Conservation (phyloP, 2,113 vertebrate genomes). For the Zapus hudsonius region DNA sequence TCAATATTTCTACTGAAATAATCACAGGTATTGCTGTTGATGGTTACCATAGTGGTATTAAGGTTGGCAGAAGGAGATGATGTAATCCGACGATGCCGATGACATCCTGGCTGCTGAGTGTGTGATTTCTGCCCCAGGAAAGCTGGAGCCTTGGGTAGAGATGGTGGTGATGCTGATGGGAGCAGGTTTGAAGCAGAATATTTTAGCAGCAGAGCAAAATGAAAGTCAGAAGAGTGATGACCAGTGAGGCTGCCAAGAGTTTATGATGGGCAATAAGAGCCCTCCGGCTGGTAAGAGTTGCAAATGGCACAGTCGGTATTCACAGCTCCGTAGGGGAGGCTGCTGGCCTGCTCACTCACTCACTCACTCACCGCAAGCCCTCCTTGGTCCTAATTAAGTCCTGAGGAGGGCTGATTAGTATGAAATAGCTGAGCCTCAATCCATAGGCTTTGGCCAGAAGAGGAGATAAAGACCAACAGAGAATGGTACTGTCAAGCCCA, state of each 20-base stretch:
- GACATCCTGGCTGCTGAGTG: slow-evolving; percentile 86
- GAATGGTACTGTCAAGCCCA: slow-evolving; percentile 78
- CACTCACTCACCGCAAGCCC: background rate
- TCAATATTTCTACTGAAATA: slow-evolving; percentile 88
- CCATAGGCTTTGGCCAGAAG: slow-evolving; percentile 61
- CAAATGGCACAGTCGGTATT: background rate
- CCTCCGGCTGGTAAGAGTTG: background rate
- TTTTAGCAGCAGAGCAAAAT: slow-evolving; percentile 73
- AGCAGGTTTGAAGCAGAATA: slow-evolving; percentile 77
- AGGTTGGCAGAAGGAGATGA: slow-evolving; percentile 89
- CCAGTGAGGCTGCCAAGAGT: slow-evolving; percentile 46
- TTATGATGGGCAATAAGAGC: slow-evolving; percentile 43
- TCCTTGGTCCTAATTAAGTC: slow-evolving; percentile 42
- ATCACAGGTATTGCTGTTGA: slow-evolving; percentile 86
- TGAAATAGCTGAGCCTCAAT: slow-evolving; percentile 50
- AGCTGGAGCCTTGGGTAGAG: slow-evolving; percentile 67
- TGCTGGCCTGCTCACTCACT: background rate
- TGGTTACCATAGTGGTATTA: slow-evolving; percentile 88
- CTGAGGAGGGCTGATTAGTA: slow-evolving; percentile 24
- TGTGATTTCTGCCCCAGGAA: slow-evolving; percentile 80
- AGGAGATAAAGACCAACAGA: slow-evolving; percentile 67
- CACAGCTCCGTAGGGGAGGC: background rate
- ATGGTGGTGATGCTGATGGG: slow-evolving; percentile 75
- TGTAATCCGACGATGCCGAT: slow-evolving; percentile 85
- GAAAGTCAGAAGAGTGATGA: slow-evolving; percentile 60